Percentiles rank a stretch among this genome's conserved stretches.
Evolutionary conservation across 1,140 invertebrate species (phyloP).

Genomic region (Euwallacea fornicatus): DNA sequence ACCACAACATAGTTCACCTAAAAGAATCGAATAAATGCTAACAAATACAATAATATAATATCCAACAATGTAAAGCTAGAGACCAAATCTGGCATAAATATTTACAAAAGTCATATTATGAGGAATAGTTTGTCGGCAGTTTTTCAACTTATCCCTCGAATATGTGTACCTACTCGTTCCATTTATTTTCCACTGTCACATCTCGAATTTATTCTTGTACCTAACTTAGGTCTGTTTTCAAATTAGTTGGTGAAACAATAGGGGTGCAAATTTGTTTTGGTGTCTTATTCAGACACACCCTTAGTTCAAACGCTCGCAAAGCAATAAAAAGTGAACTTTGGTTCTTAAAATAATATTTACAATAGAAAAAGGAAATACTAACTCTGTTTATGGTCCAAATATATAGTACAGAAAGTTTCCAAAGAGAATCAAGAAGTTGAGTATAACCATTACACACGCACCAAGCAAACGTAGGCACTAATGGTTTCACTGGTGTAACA

Average conservation of each 20-base stretch:
- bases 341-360: not conserved
- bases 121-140: too few species aligned
- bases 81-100: not conserved
- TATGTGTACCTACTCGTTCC: too few species aligned
- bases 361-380: not conserved
- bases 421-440: not conserved
- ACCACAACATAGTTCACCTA: not conserved
- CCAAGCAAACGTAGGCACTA: slow-evolving; percentile 30
- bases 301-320: not conserved
- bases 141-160: too few species aligned
- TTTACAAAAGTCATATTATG: too few species aligned
- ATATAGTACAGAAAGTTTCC: not conserved
- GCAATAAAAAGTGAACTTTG: not conserved
- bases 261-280: too few species aligned
- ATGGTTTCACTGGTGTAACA: slow-evolving; percentile 24
- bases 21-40: slow-evolving; percentile 26
- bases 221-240: too few species aligned
- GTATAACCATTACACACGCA: not conserved
- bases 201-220: too few species aligned
- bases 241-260: too few species aligned
- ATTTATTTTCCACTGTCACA: too few species aligned
- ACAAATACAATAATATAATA: slow-evolving; percentile 13
- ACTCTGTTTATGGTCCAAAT: not conserved
- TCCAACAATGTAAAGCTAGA: slow-evolving; percentile 11
- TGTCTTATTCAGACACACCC: too few species aligned